Conservation (phyloP, 2,888 invertebrate genomes). For the Lissonota sp. region DNA sequence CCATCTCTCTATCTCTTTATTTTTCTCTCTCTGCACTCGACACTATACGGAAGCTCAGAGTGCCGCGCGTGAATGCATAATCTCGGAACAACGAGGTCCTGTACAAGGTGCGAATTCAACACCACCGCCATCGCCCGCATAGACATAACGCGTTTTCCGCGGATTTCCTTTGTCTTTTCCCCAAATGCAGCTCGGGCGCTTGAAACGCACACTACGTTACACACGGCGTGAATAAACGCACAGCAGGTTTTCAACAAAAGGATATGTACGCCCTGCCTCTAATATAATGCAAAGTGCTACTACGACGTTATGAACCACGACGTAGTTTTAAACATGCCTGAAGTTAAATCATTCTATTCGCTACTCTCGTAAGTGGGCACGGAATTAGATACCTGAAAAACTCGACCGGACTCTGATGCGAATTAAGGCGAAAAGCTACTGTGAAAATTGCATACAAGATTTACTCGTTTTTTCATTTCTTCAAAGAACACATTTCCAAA, state of each 20-base stretch:
- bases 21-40: constrained; percentile 63
- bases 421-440: too few relatives aligned
- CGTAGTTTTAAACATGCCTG: too few relatives aligned
- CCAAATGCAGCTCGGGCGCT: background rate
- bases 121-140: constrained; percentile 22
- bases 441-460: too few relatives aligned
- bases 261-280: background rate
- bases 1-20: constrained; percentile 10
- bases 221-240: constrained; percentile 1
- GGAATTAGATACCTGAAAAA: too few relatives aligned
- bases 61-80: constrained; percentile 72
- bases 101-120: constrained; percentile 59
- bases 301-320: background rate
- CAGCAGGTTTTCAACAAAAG: constrained; percentile 6
- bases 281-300: constrained; percentile 5
- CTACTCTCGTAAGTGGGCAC: too few relatives aligned
- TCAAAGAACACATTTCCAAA: too few relatives aligned
- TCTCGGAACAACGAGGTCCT: constrained; percentile 63
- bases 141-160: constrained; percentile 68
- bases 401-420: too few relatives aligned
- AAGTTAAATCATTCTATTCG: too few relatives aligned
- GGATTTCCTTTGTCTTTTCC: constrained; percentile 53
- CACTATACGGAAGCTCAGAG: constrained; percentile 42
- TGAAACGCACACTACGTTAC: constrained; percentile 5
- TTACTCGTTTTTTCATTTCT: too few relatives aligned